Conservation (phyloP, 2,113 vertebrate genomes). For the Catharus minimus region DNA sequence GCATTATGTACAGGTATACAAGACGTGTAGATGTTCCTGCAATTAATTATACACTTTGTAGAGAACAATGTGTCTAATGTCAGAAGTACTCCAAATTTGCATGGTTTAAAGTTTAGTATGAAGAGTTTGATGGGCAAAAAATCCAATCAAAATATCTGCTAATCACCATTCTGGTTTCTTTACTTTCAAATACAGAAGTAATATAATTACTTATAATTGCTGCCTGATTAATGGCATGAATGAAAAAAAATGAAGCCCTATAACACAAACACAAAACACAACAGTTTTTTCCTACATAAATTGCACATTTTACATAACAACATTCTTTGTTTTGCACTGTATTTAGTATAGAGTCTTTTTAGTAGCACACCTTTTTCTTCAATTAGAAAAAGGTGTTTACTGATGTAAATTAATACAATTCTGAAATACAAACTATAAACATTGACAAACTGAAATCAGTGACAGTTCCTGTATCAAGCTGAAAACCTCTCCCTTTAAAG, state of each 20-base stretch:
- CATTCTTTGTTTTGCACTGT: neutral
- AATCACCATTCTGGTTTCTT: neutral
- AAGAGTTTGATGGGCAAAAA: neutral
- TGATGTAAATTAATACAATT: neutral
- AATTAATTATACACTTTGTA: neutral
- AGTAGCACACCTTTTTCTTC: neutral
- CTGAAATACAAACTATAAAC: neutral
- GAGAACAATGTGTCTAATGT: neutral
- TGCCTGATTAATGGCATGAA: neutral
- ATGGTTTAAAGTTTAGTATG: neutral
- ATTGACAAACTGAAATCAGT: neutral
- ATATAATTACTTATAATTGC: neutral
- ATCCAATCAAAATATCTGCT: neutral
- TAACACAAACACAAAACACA: neutral
- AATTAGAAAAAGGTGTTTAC: neutral
- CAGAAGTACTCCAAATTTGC: neutral
- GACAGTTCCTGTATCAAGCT: neutral
- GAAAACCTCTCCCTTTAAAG: neutral
- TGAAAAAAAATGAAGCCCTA: neutral
- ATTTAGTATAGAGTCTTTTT: neutral
- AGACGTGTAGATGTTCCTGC: neutral
- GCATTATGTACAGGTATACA: neutral
- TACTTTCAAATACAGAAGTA: neutral
- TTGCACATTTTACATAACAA: neutral
- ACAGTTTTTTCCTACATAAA: neutral